phyloP scores from a whole-genome alignment of 2,797 vertebrate species.

The Cirrhinus molitorella region DNA sequence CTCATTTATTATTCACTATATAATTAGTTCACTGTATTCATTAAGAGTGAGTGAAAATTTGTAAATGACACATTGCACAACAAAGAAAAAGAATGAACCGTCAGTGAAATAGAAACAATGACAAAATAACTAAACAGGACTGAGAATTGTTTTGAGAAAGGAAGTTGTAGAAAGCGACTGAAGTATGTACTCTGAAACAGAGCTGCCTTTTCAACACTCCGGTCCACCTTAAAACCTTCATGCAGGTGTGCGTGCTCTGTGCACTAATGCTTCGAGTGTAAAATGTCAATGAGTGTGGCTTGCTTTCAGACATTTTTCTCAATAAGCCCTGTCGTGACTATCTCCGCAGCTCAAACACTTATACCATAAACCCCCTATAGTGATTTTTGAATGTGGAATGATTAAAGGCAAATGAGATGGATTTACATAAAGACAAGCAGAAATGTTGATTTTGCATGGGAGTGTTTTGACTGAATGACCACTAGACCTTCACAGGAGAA shows the following conservation, averaged over 20 bases:
- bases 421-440: slow-evolving; percentile 24
- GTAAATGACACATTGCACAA: background rate
- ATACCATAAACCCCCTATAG: background rate
- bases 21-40: background rate
- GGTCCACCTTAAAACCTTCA: slow-evolving; percentile 60
- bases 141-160: background rate
- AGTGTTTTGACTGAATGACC: slow-evolving; percentile 11
- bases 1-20: slow-evolving; percentile 20
- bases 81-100: background rate
- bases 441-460: slow-evolving; percentile 29
- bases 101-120: background rate
- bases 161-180: no score
- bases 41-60: background rate
- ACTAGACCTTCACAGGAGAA: slow-evolving; percentile 8
- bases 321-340: slow-evolving; percentile 59
- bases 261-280: slow-evolving; percentile 53
- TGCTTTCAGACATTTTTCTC: slow-evolving; percentile 61
- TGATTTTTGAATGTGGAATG: slow-evolving; percentile 16
- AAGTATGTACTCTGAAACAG: background rate
- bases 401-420: background rate
- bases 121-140: background rate
- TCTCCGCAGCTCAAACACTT: slow-evolving; percentile 30
- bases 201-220: slow-evolving; percentile 33
- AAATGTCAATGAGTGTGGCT: slow-evolving; percentile 64
- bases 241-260: slow-evolving; percentile 61